Base-by-base conservation (phyloP, 2,113 vertebrate genomes). In the Merops nubicus region DNA sequence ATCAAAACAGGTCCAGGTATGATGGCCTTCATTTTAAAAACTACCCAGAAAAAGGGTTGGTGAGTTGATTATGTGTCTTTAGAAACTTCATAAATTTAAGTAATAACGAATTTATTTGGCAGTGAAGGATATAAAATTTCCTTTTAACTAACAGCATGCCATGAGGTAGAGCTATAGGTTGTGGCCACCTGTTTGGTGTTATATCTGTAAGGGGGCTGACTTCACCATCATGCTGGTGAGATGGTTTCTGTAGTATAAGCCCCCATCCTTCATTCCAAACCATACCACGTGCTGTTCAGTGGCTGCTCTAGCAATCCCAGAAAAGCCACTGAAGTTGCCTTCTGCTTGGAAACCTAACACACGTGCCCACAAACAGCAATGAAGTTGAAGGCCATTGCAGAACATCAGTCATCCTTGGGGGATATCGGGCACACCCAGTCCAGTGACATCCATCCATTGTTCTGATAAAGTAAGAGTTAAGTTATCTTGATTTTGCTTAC, bases 381-480 rank as follows among this genome's bases (percentile, higher is more conserved):
- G 38, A 51, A 40, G 23, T 34, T 72, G 50, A 57, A 86, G 57
- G 43, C n/a, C 33, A 78, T 67, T 68, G 7, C 31, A 62, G 63
- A 48, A n/a, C 1, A 1, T 54, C 43, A 38, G 12, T 64, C 3
- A 2, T 72, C 5, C 2, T 6, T 47, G 28, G 31, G 17, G 31
- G 3, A 11, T 80, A 53, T 25, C 0, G 0, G 40, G 36, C 34
- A 81, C 7, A 3, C 9, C 29, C 15, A 14, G 6, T 43, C 40
- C 73, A 11, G 16, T 73, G 45, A 40, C 0, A 0, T 73, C 36
- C 0, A 0, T 48, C 68, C 12, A 0, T 73, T 76, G 9, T 62
- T 83, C 69, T 74, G 23, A 9, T 80, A 7, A 93, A 63, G 14
- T 48, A 57, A 33, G 57, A 29, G 38, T 28, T 59, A 53, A 82